phyloP scores from a whole-genome alignment of 1,140 invertebrate genomes.

The Trichonephila clavipes region DNA sequence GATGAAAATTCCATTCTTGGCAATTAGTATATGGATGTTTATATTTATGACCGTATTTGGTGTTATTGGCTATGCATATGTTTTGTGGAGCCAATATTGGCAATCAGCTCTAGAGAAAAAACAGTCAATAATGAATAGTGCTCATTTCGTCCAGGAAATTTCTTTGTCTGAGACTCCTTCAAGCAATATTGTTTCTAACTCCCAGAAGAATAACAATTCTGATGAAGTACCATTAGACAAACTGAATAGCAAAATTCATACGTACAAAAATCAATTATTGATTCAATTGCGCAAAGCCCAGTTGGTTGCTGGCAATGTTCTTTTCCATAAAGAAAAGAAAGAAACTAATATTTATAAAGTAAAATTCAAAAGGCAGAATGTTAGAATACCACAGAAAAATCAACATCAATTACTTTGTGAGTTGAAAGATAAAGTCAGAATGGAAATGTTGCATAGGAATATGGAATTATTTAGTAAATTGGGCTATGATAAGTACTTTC shows the following conservation, averaged over 20 bases:
- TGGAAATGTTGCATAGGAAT: constrained; percentile 73
- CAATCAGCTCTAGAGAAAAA: constrained; percentile 62
- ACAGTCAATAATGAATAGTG: constrained; percentile 47
- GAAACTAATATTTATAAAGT: constrained; percentile 75
- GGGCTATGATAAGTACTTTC: constrained; percentile 74
- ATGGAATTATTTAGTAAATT: constrained; percentile 74
- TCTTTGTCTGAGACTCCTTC: not conserved
- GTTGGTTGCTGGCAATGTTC: constrained; percentile 76
- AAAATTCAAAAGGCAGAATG: constrained; percentile 66
- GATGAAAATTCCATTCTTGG: constrained; percentile 79
- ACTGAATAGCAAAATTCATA: constrained; percentile 76
- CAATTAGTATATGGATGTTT: constrained; percentile 86
- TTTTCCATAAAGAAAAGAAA: constrained; percentile 81
- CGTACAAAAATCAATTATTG: constrained; percentile 78
- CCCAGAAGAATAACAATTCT: constrained; percentile 55
- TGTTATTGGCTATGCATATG: constrained; percentile 87
- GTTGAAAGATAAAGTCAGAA: constrained; percentile 41
- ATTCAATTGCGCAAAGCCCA: constrained; percentile 78
- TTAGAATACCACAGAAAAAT: constrained; percentile 43
- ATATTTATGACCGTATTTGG: constrained; percentile 86
- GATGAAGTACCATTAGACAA: constrained; percentile 75
- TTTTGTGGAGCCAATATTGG: constrained; percentile 88
- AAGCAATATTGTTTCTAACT: not conserved
- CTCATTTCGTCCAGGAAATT: constrained; percentile 8
- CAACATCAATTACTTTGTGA: constrained; percentile 63